These are phyloP conservation scores for Eurystomus gularis DNA, from an alignment of 2,113 vertebrate species.

Conservation along the genomic window DNA sequence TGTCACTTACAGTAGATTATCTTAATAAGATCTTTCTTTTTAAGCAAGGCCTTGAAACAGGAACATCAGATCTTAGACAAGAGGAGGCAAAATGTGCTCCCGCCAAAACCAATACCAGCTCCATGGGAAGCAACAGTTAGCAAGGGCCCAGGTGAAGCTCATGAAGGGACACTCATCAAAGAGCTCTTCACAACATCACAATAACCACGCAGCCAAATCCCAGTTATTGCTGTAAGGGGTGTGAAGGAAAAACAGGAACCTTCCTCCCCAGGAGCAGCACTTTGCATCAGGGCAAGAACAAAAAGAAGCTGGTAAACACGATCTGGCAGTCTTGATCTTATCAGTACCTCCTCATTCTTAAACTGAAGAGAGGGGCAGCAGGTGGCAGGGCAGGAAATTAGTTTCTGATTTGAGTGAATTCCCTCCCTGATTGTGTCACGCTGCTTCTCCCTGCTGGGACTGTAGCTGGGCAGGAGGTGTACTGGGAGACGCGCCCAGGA, in stretches of 20 bases:
- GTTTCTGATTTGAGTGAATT: not conserved
- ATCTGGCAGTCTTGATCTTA: not conserved
- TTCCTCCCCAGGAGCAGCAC: not conserved
- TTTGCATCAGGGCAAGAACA: not conserved
- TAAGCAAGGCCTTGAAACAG: not conserved
- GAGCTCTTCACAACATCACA: not conserved
- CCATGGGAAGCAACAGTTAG: accelerated
- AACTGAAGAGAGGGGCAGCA: not conserved
- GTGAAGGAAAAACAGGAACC: not conserved
- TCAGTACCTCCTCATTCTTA: not conserved
- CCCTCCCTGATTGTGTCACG: not conserved
- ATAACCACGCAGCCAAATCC: not conserved
- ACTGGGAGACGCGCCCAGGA: not conserved
- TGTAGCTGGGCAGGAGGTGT: accelerated
- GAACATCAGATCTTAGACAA: not conserved
- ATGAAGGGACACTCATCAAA: accelerated
- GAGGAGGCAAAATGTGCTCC: not conserved
- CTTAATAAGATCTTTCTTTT: not conserved
- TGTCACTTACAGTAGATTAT: accelerated
- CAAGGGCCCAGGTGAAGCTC: not conserved
- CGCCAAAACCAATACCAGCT: accelerated
- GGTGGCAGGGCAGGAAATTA: not conserved
- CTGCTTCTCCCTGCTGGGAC: not conserved
- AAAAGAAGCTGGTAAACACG: not conserved
- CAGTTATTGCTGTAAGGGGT: not conserved